Evolutionary conservation across 2,797 vertebrate species (phyloP).

Genomic region (Crax fasciolata): DNA sequence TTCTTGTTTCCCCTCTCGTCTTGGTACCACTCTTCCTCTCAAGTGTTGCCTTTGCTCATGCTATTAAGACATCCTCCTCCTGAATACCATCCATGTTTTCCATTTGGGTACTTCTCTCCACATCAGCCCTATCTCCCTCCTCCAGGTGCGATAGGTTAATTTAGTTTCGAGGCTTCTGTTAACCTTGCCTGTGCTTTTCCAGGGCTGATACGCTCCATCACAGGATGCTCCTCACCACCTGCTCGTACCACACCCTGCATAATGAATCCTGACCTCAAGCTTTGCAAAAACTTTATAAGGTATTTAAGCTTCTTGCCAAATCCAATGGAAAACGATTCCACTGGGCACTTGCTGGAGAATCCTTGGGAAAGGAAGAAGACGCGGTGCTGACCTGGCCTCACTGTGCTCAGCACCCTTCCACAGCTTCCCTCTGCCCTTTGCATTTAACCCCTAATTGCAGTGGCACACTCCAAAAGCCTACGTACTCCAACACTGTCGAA

Average conservation of each 20-base stretch:
- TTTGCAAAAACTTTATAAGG: conserved; percentile 50
- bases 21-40: neutral
- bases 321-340: neutral
- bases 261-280: conserved; percentile 36
- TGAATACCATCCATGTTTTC: neutral
- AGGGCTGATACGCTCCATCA: conserved; percentile 50
- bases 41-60: neutral
- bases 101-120: conserved; percentile 19
- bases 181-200: conserved; percentile 57
- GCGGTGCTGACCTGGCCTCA: neutral
- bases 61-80: conserved; percentile 3
- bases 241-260: conserved; percentile 40
- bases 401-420: neutral
- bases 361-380: neutral
- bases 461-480: conserved; percentile 25
- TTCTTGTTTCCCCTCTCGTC: neutral
- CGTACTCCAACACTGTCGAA: conserved; percentile 19
- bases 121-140: conserved; percentile 56
- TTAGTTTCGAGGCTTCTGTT: conserved; percentile 55
- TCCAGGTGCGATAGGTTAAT: conserved; percentile 47
- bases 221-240: neutral
- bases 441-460: conserved; percentile 42
- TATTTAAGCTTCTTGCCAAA: conserved; percentile 43
- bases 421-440: neutral
- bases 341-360: neutral